phyloP scores from a whole-genome alignment of 2,888 invertebrate species.

The Tetrapedia diversipes region DNA sequence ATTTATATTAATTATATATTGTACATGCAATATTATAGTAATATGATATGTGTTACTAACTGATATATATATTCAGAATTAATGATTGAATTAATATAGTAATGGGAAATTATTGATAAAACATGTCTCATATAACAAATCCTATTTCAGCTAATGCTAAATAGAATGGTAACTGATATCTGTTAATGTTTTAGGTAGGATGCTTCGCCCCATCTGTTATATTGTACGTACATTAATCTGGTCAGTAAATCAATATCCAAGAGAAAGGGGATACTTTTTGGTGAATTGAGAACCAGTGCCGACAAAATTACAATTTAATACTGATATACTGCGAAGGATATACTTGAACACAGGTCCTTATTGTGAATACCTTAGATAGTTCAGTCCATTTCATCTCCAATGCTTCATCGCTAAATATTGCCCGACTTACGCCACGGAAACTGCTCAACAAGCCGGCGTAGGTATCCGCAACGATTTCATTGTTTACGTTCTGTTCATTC shows the following conservation, averaged over 20 bases:
- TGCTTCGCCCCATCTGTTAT: too few relatives aligned
- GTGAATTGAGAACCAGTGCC: constrained; percentile 3
- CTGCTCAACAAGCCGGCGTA: constrained; percentile 35
- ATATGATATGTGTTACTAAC: too few relatives aligned
- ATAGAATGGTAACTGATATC: too few relatives aligned
- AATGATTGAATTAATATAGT: too few relatives aligned
- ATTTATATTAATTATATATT: too few relatives aligned
- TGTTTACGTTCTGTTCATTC: constrained; percentile 54
- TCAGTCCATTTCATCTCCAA: constrained; percentile 59
- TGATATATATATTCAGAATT: too few relatives aligned
- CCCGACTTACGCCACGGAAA: constrained; percentile 52
- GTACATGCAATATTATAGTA: too few relatives aligned
- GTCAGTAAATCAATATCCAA: neutral
- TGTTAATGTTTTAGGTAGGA: too few relatives aligned
- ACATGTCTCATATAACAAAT: too few relatives aligned
- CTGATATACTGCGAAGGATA: constrained; percentile 29
- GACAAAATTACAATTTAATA: constrained; percentile 40
- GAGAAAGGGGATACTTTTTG: neutral
- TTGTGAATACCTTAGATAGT: constrained; percentile 65
- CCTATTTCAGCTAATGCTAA: too few relatives aligned
- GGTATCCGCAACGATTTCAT: constrained; percentile 58
- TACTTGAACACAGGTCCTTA: constrained; percentile 32
- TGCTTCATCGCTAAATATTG: constrained; percentile 67
- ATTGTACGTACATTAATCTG: too few relatives aligned
- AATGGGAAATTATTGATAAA: too few relatives aligned